Evolutionary conservation across 2,113 vertebrate species (phyloP), one percentile per base, ranked within the genome.

Genomic region (Rhinopomastus cyanomelas): DNA sequence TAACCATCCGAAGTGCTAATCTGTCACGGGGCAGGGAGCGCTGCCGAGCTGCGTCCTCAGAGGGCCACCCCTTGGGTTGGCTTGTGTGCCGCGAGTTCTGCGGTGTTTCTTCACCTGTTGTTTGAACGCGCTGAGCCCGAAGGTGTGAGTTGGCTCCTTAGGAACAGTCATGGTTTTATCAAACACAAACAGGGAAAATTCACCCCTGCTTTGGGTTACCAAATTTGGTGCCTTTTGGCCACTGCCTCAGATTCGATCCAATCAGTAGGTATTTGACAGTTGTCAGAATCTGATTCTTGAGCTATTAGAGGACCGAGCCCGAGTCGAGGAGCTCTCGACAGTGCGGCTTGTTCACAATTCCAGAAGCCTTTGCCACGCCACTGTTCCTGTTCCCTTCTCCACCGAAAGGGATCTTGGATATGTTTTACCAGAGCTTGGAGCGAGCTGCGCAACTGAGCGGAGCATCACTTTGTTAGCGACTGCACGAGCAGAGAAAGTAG

Each of bases 11-110:
- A n/a, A n/a, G n/a, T n/a, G n/a, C n/a, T n/a, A n/a, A n/a, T 92
- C 95, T 91, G 83, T 93, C 94, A 74, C 30, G 29, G 56, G 44
- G 75, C 81, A 89, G 91, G 84, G 96, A 97, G 87, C 83, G 89
- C 77, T 92, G 61, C 69, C 96, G 85, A 96, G 93, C 79, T 90
- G 83, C 69, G 93, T 93, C 93, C 95, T 95, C 88, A 92, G 42
- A 81, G 81, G 73, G 30, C 85, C 85, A 91, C 76, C 78, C 92
- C 92, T 76, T 36, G 85, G 84, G 74, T 52, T 93, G 88, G 82
- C 69, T 44, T 2, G 52, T 36, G 34, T 85, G 81, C 15, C 85
- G 49, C 21, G 80, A 34, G 29, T 89, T 80, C 76, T 76, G 73
- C 61, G 37, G 5, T 66, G 65, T 79, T 82, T 88, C 37, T 92